Percentiles rank a stretch among this genome's conserved stretches.
Conservation (phyloP, 2,113 vertebrate species). For the Protobothrops mucrosquamatus region DNA sequence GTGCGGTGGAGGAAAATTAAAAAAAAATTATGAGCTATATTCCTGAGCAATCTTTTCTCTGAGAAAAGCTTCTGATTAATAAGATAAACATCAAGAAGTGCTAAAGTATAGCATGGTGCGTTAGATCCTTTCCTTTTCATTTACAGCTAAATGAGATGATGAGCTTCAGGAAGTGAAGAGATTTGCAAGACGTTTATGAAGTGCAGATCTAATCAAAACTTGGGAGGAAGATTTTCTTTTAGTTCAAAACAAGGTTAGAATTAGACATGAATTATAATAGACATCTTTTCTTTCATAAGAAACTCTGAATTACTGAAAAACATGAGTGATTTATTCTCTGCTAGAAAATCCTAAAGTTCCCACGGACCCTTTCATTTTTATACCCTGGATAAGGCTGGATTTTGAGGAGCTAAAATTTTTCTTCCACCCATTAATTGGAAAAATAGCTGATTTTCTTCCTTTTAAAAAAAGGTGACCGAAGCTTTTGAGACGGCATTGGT, state of each 20-base stretch:
- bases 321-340: constrained; percentile 2
- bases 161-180: constrained; percentile 16
- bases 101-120: constrained; percentile 6
- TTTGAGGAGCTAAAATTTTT: constrained; percentile 42
- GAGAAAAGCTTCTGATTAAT: constrained; percentile 30
- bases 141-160: constrained; percentile 27
- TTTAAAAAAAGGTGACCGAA: not conserved
- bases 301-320: constrained; percentile 30
- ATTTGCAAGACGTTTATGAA: constrained; percentile 30
- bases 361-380: constrained; percentile 14
- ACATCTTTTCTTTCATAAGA: not conserved
- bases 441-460: constrained; percentile 36
- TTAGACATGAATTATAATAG: constrained; percentile 43
- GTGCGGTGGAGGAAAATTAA: not conserved
- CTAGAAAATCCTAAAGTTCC: constrained; percentile 39
- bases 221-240: constrained; percentile 16
- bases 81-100: constrained; percentile 36
- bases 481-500: not conserved
- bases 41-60: constrained; percentile 10
- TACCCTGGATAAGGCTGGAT: constrained; percentile 25
- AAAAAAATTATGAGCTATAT: not conserved
- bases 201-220: constrained; percentile 42
- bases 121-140: not conserved
- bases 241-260: constrained; percentile 35
- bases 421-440: constrained; percentile 38